Base-by-base conservation (phyloP, 2,888 invertebrate genomes). In the Panopea generosa region DNA sequence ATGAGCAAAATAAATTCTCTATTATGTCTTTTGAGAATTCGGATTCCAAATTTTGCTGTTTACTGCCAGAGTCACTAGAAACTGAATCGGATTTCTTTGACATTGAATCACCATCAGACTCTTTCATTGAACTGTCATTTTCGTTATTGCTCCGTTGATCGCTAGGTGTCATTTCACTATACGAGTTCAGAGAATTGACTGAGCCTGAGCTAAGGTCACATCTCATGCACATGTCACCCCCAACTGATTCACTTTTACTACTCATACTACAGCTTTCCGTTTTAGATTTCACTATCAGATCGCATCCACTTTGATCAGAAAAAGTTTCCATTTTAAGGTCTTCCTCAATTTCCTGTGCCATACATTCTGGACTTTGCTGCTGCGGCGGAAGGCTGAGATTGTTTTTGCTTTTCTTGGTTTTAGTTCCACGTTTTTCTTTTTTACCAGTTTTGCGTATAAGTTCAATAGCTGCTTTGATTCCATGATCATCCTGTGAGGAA, bases 111-210 rank as follows among this genome's bases (percentile, higher is more conserved):
- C 72, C 76, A 43, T 87, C 85, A 0, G 87, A 88, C 59, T 89
- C 90, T 77, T 69, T 90, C 63, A 88, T 93, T 89, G 87, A 93
- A 90, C 83, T 94, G 92, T 80, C 80, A 18, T 85, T 84, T 45
- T 89, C 89, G 27, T 89, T 89, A 60, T 79, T 86, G 74, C 89
- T 89, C 45, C 88, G 73, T 52, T 87, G 84, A 61, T 89, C 89
- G 68, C 88, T 88, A 1, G 89, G 87, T 1, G 90, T 84, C 1
- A 90, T 45, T 81, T 95, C 87, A 77, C 93, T 90, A 74, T 92
- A 89, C 20, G 62, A 50, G 70, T 92, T 82, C 77, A 85, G 53
- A 2, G 79, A 82, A 38, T 79, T 62, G 2, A 70, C 45, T 2
- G 79, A 79, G 33, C 71, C 68, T 11, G 70, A 72, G 29, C 77